phyloP scores from a whole-genome alignment of 2,113 vertebrate genomes.

The Lycocorax pyrrhopterus region DNA sequence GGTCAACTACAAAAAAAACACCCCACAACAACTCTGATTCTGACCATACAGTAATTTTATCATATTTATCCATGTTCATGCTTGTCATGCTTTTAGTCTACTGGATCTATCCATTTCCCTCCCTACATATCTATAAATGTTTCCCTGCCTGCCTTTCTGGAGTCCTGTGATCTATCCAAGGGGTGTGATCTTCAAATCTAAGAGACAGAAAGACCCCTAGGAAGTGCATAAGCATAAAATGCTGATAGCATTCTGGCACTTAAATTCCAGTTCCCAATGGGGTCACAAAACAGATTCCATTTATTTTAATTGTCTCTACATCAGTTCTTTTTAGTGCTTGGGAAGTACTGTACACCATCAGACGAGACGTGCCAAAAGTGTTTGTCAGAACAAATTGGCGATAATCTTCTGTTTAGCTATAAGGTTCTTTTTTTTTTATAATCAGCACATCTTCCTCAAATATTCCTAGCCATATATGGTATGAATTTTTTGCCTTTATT shows the following conservation, averaged over 20 bases:
- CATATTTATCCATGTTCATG: background rate
- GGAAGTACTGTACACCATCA: background rate
- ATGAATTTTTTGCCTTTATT: conserved; percentile 7
- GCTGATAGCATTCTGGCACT: background rate
- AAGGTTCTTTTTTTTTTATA: background rate
- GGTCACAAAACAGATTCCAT: background rate
- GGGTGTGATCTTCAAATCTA: background rate
- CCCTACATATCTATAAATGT: background rate
- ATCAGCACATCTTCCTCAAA: background rate
- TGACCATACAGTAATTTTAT: background rate
- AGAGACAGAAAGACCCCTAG: background rate
- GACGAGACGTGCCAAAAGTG: background rate
- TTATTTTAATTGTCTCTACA: conserved; percentile 10
- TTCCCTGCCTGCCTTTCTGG: background rate
- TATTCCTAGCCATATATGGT: conserved; percentile 23
- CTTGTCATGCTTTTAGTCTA: background rate
- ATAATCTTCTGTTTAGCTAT: background rate
- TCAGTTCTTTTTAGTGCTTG: background rate
- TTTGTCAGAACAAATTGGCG: background rate
- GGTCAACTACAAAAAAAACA: background rate
- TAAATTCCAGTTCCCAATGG: background rate
- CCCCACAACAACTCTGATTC: background rate
- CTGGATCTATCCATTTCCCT: background rate
- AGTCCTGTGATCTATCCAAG: background rate
- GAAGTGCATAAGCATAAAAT: background rate